Base-by-base conservation (phyloP, 2,888 invertebrate species). In the Drosophila picticornis region DNA sequence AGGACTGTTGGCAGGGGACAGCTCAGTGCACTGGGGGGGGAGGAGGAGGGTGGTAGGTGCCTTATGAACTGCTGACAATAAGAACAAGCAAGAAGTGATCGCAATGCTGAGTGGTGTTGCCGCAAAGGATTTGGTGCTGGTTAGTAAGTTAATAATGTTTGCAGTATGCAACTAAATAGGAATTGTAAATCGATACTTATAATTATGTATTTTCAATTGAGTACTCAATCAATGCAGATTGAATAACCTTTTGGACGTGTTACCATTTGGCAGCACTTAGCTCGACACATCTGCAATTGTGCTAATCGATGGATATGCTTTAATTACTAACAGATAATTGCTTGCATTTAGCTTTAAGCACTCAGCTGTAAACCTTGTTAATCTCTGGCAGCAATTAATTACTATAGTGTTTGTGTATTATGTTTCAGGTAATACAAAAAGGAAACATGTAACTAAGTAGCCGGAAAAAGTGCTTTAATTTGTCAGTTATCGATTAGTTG, bases 141-240 rank as follows among this genome's bases (percentile, higher is more conserved):
- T 72, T 72, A 72, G 73, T 55, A 59, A 63, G 80, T 76, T 79
- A 76, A 79, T 76, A 72, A 63, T 29, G 52, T 53, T 64, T 38
- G 19, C 27, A 57, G 50, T 27, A 40, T 46, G 60, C 55, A 78
- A 66, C 65, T 66, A 73, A 77, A 72, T 72, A 29, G 40, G 38
- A 61, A 36, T 43, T 57, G 43, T 63, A 73, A 63, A 69, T 77
- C 57, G 81, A 55, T 55, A 55, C 19, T 55, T 13, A 55, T 55
- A 19, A 53, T 34, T 50, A 50, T 50, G 27, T 11, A 16, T 27
- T 25, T 27, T 27, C 27, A 27, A 50, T 50, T 0, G 27, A 50
- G 48, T 9, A 10, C 4, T 27, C 16, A 27, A 19, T 19, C n/a
- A 19, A 51, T 29, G 19, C 50, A n/a, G 29, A 19, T 29, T 51